These are phyloP conservation scores for Liodrosophila aerea DNA, from an alignment of 2,888 invertebrate species.

Conservation along the genomic window DNA sequence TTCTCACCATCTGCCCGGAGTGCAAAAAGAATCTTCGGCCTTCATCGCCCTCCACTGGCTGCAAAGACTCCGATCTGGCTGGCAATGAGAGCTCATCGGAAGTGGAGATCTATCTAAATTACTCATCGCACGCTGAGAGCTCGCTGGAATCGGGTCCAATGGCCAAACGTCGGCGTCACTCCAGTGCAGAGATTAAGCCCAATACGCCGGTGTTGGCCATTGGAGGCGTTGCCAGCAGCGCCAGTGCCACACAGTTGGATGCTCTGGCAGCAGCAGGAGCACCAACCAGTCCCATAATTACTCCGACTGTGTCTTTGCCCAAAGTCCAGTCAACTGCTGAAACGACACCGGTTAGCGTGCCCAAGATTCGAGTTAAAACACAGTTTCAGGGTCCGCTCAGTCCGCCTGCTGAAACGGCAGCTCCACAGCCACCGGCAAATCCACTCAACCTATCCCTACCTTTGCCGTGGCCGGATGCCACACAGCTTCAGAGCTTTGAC, in stretches of 20 bases:
- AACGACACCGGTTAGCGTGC: slow-evolving; percentile 50
- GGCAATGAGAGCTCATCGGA: slow-evolving; percentile 82
- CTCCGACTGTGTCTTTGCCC: neutral
- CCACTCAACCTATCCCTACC: neutral
- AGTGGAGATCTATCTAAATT: slow-evolving; percentile 77
- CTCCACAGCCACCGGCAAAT: slow-evolving; percentile 1
- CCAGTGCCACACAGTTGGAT: slow-evolving; percentile 39
- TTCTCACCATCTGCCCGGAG: slow-evolving; percentile 96
- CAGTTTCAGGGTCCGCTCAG: slow-evolving; percentile 73
- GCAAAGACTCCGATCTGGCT: slow-evolving; percentile 70
- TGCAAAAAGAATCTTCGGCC: slow-evolving; percentile 84
- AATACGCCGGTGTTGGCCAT: slow-evolving; percentile 22
- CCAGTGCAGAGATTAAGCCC: slow-evolving; percentile 66
- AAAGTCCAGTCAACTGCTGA: slow-evolving; percentile 27
- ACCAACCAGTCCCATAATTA: neutral
- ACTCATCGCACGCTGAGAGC: slow-evolving; percentile 80
- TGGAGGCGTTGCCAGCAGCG: slow-evolving; percentile 35
- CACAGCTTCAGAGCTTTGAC: slow-evolving; percentile 56
- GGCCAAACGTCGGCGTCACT: slow-evolving; percentile 67
- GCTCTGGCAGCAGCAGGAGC: slow-evolving; percentile 11
- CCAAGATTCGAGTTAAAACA: slow-evolving; percentile 76
- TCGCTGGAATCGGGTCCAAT: slow-evolving; percentile 77
- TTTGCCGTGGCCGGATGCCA: neutral
- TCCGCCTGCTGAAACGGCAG: slow-evolving; percentile 43
- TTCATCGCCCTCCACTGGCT: slow-evolving; percentile 76